A percentile compares a stretch with the other conserved stretches of the same genome.
phyloP scores from a whole-genome alignment of 2,888 invertebrate species.

The Acronicta leporina region DNA sequence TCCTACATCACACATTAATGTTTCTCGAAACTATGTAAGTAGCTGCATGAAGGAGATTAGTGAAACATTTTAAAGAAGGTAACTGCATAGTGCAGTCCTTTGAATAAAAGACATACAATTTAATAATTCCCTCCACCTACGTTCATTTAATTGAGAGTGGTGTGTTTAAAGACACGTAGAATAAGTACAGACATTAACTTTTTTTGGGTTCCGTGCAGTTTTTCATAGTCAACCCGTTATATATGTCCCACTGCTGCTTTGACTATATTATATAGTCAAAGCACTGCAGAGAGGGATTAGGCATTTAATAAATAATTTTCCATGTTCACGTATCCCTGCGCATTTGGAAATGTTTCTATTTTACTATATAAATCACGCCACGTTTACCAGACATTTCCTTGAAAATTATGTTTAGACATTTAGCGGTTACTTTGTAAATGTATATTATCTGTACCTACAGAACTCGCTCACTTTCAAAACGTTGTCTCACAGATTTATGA shows the following conservation, averaged over 20 bases:
- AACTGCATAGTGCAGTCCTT: no score
- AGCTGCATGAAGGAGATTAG: neutral
- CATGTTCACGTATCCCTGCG: conserved; percentile 34
- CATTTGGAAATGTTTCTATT: conserved; percentile 67
- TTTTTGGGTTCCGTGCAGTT: no score
- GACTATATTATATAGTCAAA: no score
- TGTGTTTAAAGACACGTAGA: no score
- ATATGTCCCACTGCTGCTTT: no score
- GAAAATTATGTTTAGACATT: conserved; percentile 65
- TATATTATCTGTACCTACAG: conserved; percentile 35
- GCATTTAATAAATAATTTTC: conserved; percentile 28
- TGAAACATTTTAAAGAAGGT: neutral
- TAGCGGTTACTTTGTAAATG: conserved; percentile 60
- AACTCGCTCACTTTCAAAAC: conserved; percentile 53
- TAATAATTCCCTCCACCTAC: no score
- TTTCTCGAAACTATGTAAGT: conserved; percentile 30
- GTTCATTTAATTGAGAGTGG: no score
- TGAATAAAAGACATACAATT: no score
- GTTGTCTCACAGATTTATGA: conserved; percentile 63
- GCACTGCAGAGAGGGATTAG: no score
- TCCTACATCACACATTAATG: conserved; percentile 38
- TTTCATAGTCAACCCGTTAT: no score
- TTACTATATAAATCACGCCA: conserved; percentile 65
- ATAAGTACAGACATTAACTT: no score
- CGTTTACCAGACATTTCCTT: conserved; percentile 61